A percentile compares a stretch with the other conserved stretches of the same genome.
Evolutionary conservation across 2,113 vertebrate genomes (phyloP).

Genomic region (Phasianus colchicus): DNA sequence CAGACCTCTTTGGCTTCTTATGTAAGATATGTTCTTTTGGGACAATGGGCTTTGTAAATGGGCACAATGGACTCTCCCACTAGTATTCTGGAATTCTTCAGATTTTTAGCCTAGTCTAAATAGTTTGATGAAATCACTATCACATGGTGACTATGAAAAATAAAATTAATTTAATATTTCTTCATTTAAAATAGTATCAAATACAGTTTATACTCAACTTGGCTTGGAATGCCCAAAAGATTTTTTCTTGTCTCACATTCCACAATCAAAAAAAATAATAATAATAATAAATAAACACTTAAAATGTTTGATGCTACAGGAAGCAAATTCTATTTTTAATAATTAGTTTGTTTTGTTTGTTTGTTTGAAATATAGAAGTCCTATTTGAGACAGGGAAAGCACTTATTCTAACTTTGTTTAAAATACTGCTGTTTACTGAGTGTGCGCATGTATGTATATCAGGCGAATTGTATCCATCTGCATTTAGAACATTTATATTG

Average conservation of each 20-base stretch:
- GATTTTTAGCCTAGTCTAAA: background rate
- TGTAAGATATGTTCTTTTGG: background rate
- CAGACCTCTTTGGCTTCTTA: background rate
- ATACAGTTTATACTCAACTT: background rate
- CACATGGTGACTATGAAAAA: background rate
- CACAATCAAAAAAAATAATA: background rate
- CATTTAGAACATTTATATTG: background rate
- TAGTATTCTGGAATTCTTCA: background rate
- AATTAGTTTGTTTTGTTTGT: background rate
- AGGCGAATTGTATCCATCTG: background rate
- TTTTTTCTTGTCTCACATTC: background rate
- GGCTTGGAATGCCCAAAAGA: background rate
- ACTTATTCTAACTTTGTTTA: background rate
- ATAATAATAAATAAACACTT: background rate
- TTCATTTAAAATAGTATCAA: background rate
- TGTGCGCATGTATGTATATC: background rate
- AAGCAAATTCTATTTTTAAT: background rate
- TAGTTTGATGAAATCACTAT: background rate
- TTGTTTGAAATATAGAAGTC: background rate
- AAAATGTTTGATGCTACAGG: background rate
- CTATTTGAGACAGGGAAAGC: background rate
- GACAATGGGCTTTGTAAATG: background rate
- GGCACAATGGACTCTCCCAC: background rate
- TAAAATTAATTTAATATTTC: background rate
- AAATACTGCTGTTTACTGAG: background rate